These are phyloP conservation scores for Falco berigora DNA, from an alignment of 2,797 vertebrate species.

Conservation along the genomic window DNA sequence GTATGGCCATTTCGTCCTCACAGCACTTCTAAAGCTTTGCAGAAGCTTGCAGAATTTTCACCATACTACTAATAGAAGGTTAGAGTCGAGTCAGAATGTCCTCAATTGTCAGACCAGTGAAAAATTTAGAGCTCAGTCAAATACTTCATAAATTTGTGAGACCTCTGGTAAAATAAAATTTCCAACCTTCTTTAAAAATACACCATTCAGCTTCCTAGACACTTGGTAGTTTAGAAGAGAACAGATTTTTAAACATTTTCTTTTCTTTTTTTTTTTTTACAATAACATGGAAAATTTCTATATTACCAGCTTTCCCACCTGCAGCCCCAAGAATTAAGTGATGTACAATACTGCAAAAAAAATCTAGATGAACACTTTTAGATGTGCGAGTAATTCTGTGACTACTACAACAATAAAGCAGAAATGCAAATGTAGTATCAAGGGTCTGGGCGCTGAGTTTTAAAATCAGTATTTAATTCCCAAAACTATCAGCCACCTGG, in stretches of 20 bases:
- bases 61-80: rapidly evolving
- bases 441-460: background rate
- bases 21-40: background rate
- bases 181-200: background rate
- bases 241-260: background rate
- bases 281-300: background rate
- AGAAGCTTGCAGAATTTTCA: background rate
- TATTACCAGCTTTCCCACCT: background rate
- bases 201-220: background rate
- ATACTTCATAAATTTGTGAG: background rate
- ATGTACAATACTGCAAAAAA: background rate
- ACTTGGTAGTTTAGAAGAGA: background rate
- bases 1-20: background rate
- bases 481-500: background rate
- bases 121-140: background rate
- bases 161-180: background rate
- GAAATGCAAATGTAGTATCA: background rate
- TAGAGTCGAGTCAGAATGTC: background rate
- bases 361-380: background rate
- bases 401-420: background rate
- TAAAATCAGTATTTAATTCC: background rate
- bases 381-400: background rate
- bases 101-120: background rate
- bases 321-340: background rate
- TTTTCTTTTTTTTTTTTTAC: too few relatives aligned